Conservation (phyloP, 2,797 vertebrate species). For the Gallirallus australis region DNA sequence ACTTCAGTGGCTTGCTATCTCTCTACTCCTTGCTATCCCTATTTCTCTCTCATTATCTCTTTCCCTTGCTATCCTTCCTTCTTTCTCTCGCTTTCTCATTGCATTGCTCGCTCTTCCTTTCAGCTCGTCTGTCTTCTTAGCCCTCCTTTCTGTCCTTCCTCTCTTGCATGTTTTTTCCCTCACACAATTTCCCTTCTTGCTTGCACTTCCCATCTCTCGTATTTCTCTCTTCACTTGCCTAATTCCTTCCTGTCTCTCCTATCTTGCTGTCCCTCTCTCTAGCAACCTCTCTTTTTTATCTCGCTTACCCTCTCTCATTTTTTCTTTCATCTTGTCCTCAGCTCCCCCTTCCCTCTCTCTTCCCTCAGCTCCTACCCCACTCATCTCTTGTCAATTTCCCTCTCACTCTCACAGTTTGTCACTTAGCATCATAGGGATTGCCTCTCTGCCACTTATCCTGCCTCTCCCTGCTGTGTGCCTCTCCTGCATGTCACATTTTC, state of each 20-base stretch:
- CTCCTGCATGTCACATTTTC: neutral
- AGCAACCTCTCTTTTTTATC: neutral
- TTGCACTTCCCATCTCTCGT: neutral
- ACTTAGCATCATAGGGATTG: neutral
- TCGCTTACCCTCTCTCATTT: neutral
- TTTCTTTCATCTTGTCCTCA: neutral
- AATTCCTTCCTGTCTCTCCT: neutral
- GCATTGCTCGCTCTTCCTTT: too few species aligned
- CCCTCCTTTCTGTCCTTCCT: neutral
- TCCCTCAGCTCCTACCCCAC: neutral
- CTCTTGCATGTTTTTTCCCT: neutral
- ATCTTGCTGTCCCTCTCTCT: neutral
- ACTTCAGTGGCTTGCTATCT: neutral
- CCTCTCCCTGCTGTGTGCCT: neutral
- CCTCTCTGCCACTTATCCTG: neutral
- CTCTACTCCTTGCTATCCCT: neutral
- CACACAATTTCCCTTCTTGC: neutral
- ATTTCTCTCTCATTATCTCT: neutral
- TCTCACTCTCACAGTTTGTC: neutral
- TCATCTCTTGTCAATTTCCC: neutral
- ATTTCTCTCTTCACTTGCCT: neutral
- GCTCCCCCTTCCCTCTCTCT: neutral
- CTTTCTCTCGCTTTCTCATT: neutral
- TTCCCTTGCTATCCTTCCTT: neutral
- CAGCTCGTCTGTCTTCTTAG: rapidly evolving